A percentile compares a stretch with the other conserved stretches of the same genome.
phyloP scores from a whole-genome alignment of 2,797 vertebrate species.

The Intellagama lesueurii region DNA sequence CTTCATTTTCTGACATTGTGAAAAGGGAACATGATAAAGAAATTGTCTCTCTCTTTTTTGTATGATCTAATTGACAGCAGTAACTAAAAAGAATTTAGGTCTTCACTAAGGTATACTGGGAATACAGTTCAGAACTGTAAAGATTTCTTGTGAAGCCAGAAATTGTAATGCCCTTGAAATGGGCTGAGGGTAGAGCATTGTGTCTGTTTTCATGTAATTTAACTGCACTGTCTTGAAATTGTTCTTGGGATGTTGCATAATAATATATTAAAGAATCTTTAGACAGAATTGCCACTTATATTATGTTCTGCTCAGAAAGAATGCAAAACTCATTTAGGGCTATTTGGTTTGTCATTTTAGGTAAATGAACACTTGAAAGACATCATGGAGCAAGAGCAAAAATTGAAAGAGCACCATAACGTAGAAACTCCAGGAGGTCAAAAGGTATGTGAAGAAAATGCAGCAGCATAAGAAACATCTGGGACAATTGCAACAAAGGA shows the following conservation, averaged over 20 bases:
- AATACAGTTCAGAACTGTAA: neutral
- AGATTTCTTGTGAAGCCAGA: neutral
- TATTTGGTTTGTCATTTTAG: conserved; percentile 76
- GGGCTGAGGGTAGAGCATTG: neutral
- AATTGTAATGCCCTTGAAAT: neutral
- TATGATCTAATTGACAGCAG: neutral
- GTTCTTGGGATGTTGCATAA: neutral
- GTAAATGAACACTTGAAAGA: conserved; percentile 96
- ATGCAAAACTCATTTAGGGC: neutral
- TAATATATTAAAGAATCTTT: neutral
- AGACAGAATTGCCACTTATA: neutral
- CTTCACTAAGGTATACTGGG: neutral
- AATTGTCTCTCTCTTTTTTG: neutral
- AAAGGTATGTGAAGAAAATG: conserved; percentile 81
- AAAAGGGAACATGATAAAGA: neutral
- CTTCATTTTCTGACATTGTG: neutral
- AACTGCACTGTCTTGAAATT: neutral
- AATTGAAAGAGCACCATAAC: conserved; percentile 84
- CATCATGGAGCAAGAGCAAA: conserved; percentile 90
- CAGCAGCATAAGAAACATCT: conserved; percentile 9
- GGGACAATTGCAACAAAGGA: conserved; percentile 24
- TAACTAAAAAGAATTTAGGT: neutral
- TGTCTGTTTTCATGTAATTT: neutral
- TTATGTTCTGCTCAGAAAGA: conserved; percentile 4
- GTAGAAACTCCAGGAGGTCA: conserved; percentile 87